Evolutionary conservation across 1,140 invertebrate genomes (phyloP).

Genomic region (Maconellicoccus hirsutus): DNA sequence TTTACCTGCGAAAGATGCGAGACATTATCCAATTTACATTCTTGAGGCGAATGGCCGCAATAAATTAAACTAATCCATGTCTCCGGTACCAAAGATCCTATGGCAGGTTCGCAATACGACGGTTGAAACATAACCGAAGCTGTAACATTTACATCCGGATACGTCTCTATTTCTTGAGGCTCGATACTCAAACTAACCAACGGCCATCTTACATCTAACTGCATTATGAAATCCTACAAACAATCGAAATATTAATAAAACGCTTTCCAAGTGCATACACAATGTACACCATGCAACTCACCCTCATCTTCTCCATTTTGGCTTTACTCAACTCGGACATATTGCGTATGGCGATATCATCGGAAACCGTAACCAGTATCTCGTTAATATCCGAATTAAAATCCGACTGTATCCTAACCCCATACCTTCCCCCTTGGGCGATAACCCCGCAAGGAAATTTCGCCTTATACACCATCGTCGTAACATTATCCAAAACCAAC

Average conservation of each 20-base stretch:
- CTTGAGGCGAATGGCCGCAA: slow-evolving; percentile 50
- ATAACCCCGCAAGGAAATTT: slow-evolving; percentile 56
- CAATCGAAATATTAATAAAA: background rate
- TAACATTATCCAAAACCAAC: slow-evolving; percentile 24
- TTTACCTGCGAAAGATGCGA: slow-evolving; percentile 3
- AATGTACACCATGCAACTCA: background rate
- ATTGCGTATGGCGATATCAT: background rate
- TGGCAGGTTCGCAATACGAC: slow-evolving; percentile 38
- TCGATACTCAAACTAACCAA: slow-evolving; percentile 52
- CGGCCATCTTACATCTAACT: slow-evolving; percentile 64
- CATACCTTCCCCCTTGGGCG: slow-evolving; percentile 46
- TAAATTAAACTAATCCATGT: slow-evolving; percentile 62
- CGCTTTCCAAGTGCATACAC: background rate
- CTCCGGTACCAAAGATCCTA: slow-evolving; percentile 48
- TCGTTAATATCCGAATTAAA: slow-evolving; percentile 1
- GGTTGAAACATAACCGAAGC: slow-evolving; percentile 56
- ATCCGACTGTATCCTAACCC: slow-evolving; percentile 25
- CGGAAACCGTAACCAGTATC: background rate
- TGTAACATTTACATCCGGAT: slow-evolving; percentile 55
- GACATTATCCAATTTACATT: slow-evolving; percentile 33
- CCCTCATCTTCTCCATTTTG: too few relatives aligned
- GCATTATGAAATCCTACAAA: background rate
- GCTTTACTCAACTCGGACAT: background rate
- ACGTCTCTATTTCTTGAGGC: slow-evolving; percentile 61
- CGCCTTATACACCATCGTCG: slow-evolving; percentile 31